Evolutionary conservation across 2,888 invertebrate species (phyloP).

Genomic region (Sthenelais limicola): DNA sequence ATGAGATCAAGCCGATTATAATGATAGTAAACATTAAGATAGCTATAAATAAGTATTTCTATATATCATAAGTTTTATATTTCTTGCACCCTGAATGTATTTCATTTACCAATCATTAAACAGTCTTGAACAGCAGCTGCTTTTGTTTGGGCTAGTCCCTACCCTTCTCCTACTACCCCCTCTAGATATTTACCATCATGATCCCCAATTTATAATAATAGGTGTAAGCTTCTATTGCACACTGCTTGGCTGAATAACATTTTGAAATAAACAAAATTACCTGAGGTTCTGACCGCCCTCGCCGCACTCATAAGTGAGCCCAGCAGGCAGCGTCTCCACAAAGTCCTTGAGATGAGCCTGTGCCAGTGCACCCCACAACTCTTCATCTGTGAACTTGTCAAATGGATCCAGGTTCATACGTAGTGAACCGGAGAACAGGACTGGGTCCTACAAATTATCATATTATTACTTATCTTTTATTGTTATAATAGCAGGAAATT

Average conservation of each 20-base stretch:
- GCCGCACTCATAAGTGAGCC: constrained; percentile 85
- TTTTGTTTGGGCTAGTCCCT: too few relatives aligned
- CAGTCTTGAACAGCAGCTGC: too few relatives aligned
- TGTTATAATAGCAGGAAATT: too few relatives aligned
- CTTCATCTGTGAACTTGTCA: constrained; percentile 82
- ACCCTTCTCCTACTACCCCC: too few relatives aligned
- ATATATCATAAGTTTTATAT: too few relatives aligned
- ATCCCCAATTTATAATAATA: background rate
- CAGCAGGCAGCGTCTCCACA: constrained; percentile 82
- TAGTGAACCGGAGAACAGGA: constrained; percentile 92
- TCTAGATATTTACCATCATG: background rate
- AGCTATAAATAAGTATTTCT: too few relatives aligned
- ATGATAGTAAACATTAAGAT: too few relatives aligned
- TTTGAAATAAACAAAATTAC: constrained; percentile 22
- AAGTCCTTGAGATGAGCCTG: constrained; percentile 90
- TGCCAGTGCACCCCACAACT: constrained; percentile 89
- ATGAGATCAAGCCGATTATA: too few relatives aligned
- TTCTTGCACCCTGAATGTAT: too few relatives aligned
- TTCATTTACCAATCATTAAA: too few relatives aligned
- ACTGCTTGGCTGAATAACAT: too few relatives aligned
- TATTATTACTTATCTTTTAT: background rate
- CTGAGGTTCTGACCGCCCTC: constrained; percentile 90
- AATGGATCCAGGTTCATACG: constrained; percentile 94
- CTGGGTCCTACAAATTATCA: constrained; percentile 82
- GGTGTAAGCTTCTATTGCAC: background rate